A percentile compares a stretch with the other conserved stretches of the same genome.
phyloP scores from a whole-genome alignment of 1,140 invertebrate genomes.

The Hyles euphorbiae region DNA sequence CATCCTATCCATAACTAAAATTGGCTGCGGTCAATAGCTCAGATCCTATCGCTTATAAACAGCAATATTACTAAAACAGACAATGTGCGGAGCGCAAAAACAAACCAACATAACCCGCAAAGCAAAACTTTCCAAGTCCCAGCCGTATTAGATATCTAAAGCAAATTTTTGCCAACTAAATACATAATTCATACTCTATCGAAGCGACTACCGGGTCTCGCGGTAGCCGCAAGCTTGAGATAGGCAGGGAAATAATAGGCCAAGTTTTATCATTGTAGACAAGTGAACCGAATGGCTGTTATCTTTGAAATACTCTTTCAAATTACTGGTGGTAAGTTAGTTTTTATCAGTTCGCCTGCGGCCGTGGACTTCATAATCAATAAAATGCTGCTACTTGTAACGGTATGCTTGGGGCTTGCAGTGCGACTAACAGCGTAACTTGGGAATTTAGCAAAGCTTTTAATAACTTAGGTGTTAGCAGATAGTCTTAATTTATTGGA shows the following conservation, averaged over 20 bases:
- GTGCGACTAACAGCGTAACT: constrained; percentile 11
- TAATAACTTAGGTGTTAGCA: background rate
- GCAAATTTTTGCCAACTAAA: constrained; percentile 58
- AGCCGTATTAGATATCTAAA: constrained; percentile 19
- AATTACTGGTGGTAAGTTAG: constrained; percentile 50
- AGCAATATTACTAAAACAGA: constrained; percentile 14
- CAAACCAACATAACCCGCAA: constrained; percentile 20
- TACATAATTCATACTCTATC: constrained; percentile 63
- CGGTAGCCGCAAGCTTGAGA: constrained; percentile 29
- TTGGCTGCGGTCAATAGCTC: no score
- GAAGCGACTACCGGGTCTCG: constrained; percentile 38
- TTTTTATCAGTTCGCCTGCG: constrained; percentile 48
- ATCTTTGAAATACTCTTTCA: constrained; percentile 51
- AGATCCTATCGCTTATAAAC: no score
- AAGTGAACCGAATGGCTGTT: constrained; percentile 42
- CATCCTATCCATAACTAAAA: no score
- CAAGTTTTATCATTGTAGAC: constrained; percentile 55
- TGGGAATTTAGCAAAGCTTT: constrained; percentile 11
- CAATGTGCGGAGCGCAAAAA: constrained; percentile 3
- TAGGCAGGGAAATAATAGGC: constrained; percentile 56
- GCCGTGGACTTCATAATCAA: constrained; percentile 46
- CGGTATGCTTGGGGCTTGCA: constrained; percentile 9
- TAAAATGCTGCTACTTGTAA: constrained; percentile 33
- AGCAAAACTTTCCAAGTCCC: constrained; percentile 38
- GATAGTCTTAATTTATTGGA: background rate